Conservation (phyloP, 2,797 vertebrate genomes). For the Leucoraja ocellata region DNA sequence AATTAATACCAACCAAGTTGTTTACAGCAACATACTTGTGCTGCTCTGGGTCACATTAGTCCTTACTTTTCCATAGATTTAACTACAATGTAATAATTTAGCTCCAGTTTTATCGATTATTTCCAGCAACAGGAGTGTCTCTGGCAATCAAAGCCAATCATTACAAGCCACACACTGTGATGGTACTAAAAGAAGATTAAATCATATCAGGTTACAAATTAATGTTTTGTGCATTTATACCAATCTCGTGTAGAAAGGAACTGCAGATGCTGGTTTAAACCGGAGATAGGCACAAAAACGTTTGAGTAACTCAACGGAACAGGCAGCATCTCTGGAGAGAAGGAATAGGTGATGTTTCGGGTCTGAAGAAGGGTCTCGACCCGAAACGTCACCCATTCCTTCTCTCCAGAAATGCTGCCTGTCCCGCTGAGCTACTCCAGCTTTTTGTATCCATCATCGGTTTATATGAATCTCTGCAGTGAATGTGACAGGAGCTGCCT, state of each 20-base stretch:
- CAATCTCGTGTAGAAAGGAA: neutral
- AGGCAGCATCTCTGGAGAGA: too few relatives aligned
- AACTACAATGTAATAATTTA: neutral
- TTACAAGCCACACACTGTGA: neutral
- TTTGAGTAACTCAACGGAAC: too few relatives aligned
- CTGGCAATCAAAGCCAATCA: neutral
- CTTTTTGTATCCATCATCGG: too few relatives aligned
- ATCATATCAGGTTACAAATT: neutral
- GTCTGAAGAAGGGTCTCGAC: too few relatives aligned
- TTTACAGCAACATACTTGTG: neutral
- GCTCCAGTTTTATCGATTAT: neutral
- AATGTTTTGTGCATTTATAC: neutral
- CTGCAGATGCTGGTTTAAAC: too few relatives aligned
- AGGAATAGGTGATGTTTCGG: too few relatives aligned
- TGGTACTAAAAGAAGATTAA: neutral
- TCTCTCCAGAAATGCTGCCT: too few relatives aligned
- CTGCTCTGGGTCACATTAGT: neutral
- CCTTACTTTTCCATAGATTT: neutral
- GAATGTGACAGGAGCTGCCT: neutral
- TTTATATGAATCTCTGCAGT: neutral
- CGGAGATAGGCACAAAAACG: too few relatives aligned
- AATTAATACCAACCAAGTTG: neutral
- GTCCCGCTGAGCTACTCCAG: too few relatives aligned
- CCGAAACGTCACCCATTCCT: too few relatives aligned
- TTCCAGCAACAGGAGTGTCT: neutral